Evolutionary conservation across 2,797 vertebrate genomes (phyloP).

Genomic region (Kryptolebias ocellatus): DNA sequence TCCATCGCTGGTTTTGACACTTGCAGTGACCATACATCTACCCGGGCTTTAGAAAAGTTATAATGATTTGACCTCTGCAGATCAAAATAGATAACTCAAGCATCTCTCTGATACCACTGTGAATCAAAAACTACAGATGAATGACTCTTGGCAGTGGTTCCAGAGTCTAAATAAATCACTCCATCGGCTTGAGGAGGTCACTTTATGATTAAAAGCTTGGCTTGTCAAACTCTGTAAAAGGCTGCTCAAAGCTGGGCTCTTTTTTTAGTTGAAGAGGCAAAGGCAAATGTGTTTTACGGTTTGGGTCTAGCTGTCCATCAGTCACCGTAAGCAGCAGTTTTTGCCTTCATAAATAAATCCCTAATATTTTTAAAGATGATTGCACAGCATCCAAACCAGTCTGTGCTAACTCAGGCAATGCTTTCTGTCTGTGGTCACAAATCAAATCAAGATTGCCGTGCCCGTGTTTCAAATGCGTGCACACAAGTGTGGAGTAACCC

Average conservation of each 20-base stretch:
- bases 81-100: constrained; percentile 25
- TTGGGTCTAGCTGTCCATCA: neutral
- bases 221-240: constrained; percentile 21
- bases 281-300: constrained; percentile 1
- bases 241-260: neutral
- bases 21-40: constrained; percentile 5
- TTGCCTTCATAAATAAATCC: constrained; percentile 3
- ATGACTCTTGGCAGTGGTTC: constrained; percentile 22
- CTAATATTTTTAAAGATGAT: constrained; percentile 21
- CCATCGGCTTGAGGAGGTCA: constrained; percentile 8
- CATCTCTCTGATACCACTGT: constrained; percentile 28
- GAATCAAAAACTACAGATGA: constrained; percentile 18
- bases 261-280: constrained; percentile 4
- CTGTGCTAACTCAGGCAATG: constrained; percentile 16
- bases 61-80: constrained; percentile 18
- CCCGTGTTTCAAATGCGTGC: constrained; percentile 23
- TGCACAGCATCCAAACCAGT: constrained; percentile 22
- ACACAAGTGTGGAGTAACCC: constrained; percentile 55
- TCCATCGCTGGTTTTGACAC: constrained; percentile 14
- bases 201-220: constrained; percentile 34
- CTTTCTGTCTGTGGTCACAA: constrained; percentile 35
- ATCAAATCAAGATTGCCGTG: constrained; percentile 21
- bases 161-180: constrained; percentile 34
- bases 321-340: neutral
- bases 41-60: constrained; percentile 10